Percentiles rank a stretch among this genome's conserved stretches.
These are phyloP conservation scores for Drosophila anomalipes DNA, from an alignment of 2,888 invertebrate genomes.

Conservation along the genomic window DNA sequence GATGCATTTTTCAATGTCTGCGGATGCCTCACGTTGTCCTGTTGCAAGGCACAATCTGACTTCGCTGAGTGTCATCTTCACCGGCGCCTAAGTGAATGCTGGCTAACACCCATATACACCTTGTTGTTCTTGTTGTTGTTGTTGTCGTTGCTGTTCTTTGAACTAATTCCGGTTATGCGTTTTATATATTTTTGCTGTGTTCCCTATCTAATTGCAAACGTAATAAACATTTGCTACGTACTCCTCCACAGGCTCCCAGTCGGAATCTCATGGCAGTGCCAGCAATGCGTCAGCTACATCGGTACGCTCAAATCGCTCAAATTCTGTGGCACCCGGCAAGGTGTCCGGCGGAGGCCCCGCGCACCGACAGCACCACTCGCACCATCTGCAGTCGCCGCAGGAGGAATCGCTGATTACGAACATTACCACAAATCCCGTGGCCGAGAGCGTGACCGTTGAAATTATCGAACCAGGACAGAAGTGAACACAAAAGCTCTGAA, in stretches of 20 bases:
- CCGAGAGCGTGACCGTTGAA: conserved; percentile 91
- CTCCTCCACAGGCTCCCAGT: conserved; percentile 53
- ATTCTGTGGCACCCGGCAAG: conserved; percentile 83
- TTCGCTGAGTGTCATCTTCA: conserved; percentile 21
- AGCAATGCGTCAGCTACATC: conserved; percentile 92
- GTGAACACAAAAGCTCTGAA: conserved; percentile 25
- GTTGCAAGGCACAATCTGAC: conserved; percentile 14
- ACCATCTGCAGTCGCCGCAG: conserved; percentile 75
- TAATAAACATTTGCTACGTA: conserved; percentile 16
- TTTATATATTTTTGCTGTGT: neutral
- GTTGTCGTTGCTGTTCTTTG: conserved; percentile 6
- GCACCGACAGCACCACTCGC: conserved; percentile 69
- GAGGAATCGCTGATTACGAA: conserved; percentile 82
- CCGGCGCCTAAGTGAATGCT: conserved; percentile 9
- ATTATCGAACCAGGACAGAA: conserved; percentile 89
- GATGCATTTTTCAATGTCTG: conserved; percentile 27
- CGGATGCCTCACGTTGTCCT: conserved; percentile 30
- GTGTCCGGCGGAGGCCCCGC: conserved; percentile 61
- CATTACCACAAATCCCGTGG: conserved; percentile 86
- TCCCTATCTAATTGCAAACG: neutral
- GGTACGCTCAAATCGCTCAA: conserved; percentile 88
- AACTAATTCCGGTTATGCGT: conserved; percentile 13
- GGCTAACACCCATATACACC: conserved; percentile 2
- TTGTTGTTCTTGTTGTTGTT: conserved; percentile 21
- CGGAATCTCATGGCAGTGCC: conserved; percentile 89